Percentiles rank a stretch among this genome's conserved stretches.
phyloP scores from a whole-genome alignment of 1,140 invertebrate genomes.

The Chlorops oryzae region DNA sequence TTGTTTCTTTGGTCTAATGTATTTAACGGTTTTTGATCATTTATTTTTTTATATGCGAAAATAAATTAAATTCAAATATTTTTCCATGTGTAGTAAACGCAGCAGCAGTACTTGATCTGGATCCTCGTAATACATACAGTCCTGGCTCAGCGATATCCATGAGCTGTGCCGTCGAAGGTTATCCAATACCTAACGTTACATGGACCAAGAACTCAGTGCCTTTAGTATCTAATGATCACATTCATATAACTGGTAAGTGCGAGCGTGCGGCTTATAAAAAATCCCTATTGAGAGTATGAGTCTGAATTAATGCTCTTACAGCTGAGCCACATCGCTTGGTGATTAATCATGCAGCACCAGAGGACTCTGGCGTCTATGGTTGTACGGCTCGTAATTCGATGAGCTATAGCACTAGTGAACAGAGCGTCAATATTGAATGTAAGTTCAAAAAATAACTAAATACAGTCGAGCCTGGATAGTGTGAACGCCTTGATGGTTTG shows the following conservation, averaged over 20 bases:
- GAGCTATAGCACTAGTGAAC: constrained; percentile 55
- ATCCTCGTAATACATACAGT: constrained; percentile 52
- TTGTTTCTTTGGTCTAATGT: not conserved
- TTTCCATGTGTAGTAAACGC: constrained; percentile 53
- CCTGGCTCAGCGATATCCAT: constrained; percentile 63
- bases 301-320: constrained; percentile 5
- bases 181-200: constrained; percentile 63
- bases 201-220: constrained; percentile 71
- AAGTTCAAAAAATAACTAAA: constrained; percentile 19
- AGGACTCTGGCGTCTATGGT: constrained; percentile 70
- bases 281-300: not conserved
- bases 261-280: not conserved
- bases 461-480: no score
- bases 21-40: not conserved
- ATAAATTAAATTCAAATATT: no score
- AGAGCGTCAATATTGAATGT: constrained; percentile 67
- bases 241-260: constrained; percentile 34
- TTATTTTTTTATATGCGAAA: not conserved
- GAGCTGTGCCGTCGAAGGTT: constrained; percentile 69
- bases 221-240: constrained; percentile 25
- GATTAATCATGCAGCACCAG: constrained; percentile 56
- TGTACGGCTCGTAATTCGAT: constrained; percentile 72
- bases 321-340: constrained; percentile 58
- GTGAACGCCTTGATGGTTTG: no score
- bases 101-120: constrained; percentile 53